Evolutionary conservation across 2,113 vertebrate genomes (phyloP).

Genomic region (Ranitomeya imitator): DNA sequence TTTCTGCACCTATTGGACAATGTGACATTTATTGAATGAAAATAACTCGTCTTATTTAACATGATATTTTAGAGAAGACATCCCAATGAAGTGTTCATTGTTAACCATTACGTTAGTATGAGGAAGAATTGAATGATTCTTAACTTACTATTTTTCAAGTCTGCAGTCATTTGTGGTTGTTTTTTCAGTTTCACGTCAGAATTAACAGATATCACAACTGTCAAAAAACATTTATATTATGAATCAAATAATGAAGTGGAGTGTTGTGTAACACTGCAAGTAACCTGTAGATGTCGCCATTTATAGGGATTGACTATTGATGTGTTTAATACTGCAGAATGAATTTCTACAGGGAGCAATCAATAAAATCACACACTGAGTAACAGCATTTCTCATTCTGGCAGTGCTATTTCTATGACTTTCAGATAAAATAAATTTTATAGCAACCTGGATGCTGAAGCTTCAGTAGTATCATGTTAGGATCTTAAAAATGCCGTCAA

Average conservation of each 20-base stretch:
- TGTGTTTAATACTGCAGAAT: neutral
- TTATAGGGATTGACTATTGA: neutral
- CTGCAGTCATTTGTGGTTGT: no score
- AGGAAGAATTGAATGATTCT: no score
- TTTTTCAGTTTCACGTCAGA: no score
- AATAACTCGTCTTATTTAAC: no score
- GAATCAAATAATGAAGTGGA: neutral
- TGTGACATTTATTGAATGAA: no score
- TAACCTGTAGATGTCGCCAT: slow-evolving; percentile 12
- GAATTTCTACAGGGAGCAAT: neutral
- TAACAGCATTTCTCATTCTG: neutral
- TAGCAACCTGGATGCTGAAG: neutral
- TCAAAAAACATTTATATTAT: neutral
- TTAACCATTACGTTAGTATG: no score
- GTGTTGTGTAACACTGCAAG: neutral
- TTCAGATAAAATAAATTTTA: neutral
- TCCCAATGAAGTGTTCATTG: no score
- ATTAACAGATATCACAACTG: no score
- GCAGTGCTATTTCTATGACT: no score
- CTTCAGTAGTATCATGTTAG: neutral
- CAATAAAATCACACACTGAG: neutral
- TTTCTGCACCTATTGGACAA: no score
- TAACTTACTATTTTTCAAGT: no score
- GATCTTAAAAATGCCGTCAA: neutral
- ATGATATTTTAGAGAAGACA: no score